Base-by-base conservation (phyloP, 2,888 invertebrate species). In the Sminthurinus aureus region DNA sequence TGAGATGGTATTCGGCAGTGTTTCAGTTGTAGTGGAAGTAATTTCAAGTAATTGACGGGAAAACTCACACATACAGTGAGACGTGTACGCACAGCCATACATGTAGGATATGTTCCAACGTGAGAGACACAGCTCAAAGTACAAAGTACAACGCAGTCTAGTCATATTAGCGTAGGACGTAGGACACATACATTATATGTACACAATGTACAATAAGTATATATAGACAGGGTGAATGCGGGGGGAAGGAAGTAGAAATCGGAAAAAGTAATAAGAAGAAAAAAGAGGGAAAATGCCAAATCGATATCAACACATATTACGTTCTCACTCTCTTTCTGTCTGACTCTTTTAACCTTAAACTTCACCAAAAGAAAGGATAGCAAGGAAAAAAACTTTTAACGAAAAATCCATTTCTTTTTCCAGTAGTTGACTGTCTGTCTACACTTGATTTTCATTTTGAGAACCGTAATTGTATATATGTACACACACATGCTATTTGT, bases 271-370 rank as follows among this genome's bases (percentile, higher is more conserved):
- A n/a, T n/a, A n/a, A n/a, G n/a, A n/a, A n/a, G n/a, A n/a, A n/a
- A n/a, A n/a, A n/a, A n/a, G n/a, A n/a, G 73, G 22, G 67, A 52
- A 74, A 71, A n/a, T 69, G 79, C 52, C 75, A 66, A 79, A 79
- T 79, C 79, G 73, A 79, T 79, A 51, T 24, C 64, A 66, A 51
- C 64, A 20, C 66, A 66, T 66, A 20, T 71, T 11, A 71, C 24
- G 11, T 71, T 71, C 71, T 20, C 71, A 9, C 4, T n/a, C n/a
- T n/a, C n/a, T n/a, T n/a, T n/a, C n/a, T n/a, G n/a, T n/a, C 8
- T 11, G 52, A 11, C 52, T 52, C 52, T 8, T 11, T 8, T 52
- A 52, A 52, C 52, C 52, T 52, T 52, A 52, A 52, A 52, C 52
- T 13, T 52, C 52, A 52, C 8, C 52, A 52, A 11, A n/a, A n/a